A percentile compares a stretch with the other conserved stretches of the same genome.
Conservation (phyloP, 2,797 vertebrate genomes). For the Sphenopsis melanotis region DNA sequence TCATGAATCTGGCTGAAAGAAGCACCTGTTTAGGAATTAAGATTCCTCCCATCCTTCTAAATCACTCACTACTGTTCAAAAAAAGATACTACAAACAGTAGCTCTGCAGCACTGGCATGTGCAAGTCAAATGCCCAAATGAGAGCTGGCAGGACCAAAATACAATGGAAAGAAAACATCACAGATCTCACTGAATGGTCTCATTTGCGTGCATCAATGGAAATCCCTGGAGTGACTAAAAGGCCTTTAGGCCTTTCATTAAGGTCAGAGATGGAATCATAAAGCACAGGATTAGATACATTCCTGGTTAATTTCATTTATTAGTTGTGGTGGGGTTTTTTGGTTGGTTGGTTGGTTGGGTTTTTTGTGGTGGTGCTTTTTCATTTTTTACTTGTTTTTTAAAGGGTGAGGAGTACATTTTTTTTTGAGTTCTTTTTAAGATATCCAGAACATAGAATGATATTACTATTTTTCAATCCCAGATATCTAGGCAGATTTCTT, state of each 20-base stretch:
- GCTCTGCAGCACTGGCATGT: neutral
- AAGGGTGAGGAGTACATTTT: too few relatives aligned
- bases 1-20: neutral
- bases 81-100: neutral
- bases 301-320: neutral
- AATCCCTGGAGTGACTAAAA: neutral
- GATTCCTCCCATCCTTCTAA: neutral
- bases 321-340: neutral
- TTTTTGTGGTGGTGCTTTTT: neutral
- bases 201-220: neutral
- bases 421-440: neutral
- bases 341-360: rapidly evolving
- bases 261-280: neutral
- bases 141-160: neutral
- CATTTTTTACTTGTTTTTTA: neutral
- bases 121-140: neutral
- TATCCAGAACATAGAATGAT: neutral
- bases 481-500: neutral
- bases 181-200: neutral
- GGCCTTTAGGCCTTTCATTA: neutral
- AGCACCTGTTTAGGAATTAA: neutral
- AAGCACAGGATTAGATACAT: neutral
- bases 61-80: neutral
- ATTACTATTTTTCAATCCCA: neutral
- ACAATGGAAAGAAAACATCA: neutral